Evolutionary conservation across 1,140 invertebrate genomes (phyloP).

Genomic region (Cataglyphis hispanica): DNA sequence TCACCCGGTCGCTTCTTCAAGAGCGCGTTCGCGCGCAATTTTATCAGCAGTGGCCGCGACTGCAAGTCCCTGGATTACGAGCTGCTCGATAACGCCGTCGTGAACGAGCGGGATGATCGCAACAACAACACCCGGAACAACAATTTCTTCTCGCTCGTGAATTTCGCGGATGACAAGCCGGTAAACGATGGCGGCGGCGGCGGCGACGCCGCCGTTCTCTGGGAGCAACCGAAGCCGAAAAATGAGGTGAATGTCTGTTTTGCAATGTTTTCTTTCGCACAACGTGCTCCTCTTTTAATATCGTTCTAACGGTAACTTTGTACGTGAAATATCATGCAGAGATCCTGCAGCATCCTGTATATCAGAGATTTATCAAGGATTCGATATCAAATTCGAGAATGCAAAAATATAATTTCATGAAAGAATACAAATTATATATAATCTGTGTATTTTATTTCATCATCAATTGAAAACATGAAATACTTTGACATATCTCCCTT

Average conservation of each 20-base stretch:
- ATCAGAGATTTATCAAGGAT: neutral
- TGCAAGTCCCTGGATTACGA: constrained; percentile 84
- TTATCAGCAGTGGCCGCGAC: constrained; percentile 80
- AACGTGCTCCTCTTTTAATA: constrained; percentile 16
- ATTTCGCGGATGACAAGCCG: constrained; percentile 62
- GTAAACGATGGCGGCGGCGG: constrained; percentile 2
- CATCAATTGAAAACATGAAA: too few species aligned
- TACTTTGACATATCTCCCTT: neutral
- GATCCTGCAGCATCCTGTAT: constrained; percentile 7
- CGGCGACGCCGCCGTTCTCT: constrained; percentile 19
- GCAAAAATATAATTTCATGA: constrained; percentile 7
- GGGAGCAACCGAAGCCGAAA: constrained; percentile 51
- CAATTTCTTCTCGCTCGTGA: constrained; percentile 80
- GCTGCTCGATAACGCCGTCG: constrained; percentile 77
- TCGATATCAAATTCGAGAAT: neutral
- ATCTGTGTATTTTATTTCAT: too few species aligned
- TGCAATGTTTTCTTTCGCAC: constrained; percentile 42
- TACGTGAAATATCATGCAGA: constrained; percentile 39
- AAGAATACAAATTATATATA: neutral
- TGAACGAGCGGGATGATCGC: constrained; percentile 70
- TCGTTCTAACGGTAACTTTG: constrained; percentile 44
- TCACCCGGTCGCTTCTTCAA: constrained; percentile 84
- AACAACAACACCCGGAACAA: constrained; percentile 73
- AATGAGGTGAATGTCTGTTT: constrained; percentile 61
- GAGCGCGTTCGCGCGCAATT: constrained; percentile 85